Evolutionary conservation across 2,797 vertebrate species (phyloP).

Genomic region (Pterois miles): DNA sequence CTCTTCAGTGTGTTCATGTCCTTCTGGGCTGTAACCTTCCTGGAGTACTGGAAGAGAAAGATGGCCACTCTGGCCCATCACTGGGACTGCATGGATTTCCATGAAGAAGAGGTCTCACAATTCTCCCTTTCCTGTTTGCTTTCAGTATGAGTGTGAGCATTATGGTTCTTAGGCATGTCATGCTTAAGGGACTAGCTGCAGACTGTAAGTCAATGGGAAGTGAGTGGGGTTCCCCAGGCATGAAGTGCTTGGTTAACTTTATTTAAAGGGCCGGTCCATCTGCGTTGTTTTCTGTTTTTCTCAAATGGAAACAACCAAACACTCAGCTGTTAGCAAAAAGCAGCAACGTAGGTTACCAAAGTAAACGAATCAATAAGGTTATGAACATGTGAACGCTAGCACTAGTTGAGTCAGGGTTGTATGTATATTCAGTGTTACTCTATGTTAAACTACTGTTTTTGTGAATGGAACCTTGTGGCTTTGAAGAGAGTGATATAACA

Average conservation of each 20-base stretch:
- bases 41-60: constrained; percentile 88
- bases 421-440: too few species aligned
- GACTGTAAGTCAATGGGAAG: neutral
- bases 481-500: too few species aligned
- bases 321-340: too few species aligned
- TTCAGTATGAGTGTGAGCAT: neutral
- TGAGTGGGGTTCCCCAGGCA: too few species aligned
- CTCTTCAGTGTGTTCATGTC: constrained; percentile 90
- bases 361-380: neutral
- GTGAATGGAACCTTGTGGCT: too few species aligned
- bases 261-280: neutral
- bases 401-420: too few species aligned
- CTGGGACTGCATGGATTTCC: constrained; percentile 88
- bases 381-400: neutral
- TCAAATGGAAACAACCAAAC: neutral
- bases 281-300: neutral
- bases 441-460: too few species aligned
- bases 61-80: constrained; percentile 85
- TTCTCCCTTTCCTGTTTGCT: neutral
- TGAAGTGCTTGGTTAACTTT: neutral
- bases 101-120: constrained; percentile 82
- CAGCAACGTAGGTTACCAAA: neutral
- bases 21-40: constrained; percentile 87
- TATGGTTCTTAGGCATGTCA: neutral
- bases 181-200: neutral